phyloP scores from a whole-genome alignment of 2,888 invertebrate genomes.

The Oligia fasciuncula region DNA sequence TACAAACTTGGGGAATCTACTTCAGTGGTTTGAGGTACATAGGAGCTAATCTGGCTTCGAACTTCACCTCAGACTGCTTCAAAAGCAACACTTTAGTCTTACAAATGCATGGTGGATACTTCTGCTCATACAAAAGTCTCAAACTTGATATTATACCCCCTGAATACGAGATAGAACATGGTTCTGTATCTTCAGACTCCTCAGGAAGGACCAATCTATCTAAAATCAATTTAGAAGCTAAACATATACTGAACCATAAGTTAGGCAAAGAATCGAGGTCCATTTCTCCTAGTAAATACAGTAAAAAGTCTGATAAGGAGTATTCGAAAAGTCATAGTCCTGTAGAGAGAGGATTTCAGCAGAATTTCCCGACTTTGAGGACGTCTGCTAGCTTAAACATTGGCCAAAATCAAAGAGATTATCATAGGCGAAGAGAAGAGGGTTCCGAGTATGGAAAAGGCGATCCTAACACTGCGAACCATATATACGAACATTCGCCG shows the following conservation, averaged over 20 bases:
- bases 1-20: slow-evolving; percentile 96
- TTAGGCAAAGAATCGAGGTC: slow-evolving; percentile 82
- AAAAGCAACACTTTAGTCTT: slow-evolving; percentile 94
- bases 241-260: slow-evolving; percentile 76
- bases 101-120: slow-evolving; percentile 96
- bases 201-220: slow-evolving; percentile 82
- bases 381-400: slow-evolving; percentile 83
- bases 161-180: slow-evolving; percentile 84
- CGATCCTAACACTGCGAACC: slow-evolving; percentile 72
- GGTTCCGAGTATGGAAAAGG: slow-evolving; percentile 68
- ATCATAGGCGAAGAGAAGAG: slow-evolving; percentile 69
- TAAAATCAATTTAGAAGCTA: slow-evolving; percentile 81
- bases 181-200: slow-evolving; percentile 84
- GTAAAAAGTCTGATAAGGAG: slow-evolving; percentile 79
- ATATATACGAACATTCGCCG: slow-evolving; percentile 86
- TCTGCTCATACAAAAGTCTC: slow-evolving; percentile 91
- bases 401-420: slow-evolving; percentile 71
- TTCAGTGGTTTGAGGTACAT: slow-evolving; percentile 95
- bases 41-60: slow-evolving; percentile 92
- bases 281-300: slow-evolving; percentile 81
- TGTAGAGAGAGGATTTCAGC: slow-evolving; percentile 82
- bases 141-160: slow-evolving; percentile 87
- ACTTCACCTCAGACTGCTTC: slow-evolving; percentile 92
- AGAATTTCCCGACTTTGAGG: slow-evolving; percentile 80
- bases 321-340: slow-evolving; percentile 89